These are phyloP conservation scores for Tubiluchus corallicola DNA, from an alignment of 2,888 invertebrate species.

Conservation along the genomic window DNA sequence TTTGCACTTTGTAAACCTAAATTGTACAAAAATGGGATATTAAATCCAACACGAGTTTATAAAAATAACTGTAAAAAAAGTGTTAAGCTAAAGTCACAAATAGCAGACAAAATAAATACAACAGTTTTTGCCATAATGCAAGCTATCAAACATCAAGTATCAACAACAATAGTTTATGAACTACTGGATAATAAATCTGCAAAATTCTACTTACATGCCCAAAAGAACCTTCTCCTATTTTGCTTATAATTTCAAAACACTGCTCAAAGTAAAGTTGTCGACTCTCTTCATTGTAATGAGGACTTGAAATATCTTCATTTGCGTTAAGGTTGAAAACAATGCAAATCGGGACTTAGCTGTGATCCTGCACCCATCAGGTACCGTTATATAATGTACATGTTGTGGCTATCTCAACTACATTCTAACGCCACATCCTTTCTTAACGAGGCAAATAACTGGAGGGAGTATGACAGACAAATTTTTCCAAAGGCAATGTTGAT, in stretches of 20 bases:
- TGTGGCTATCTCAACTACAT: too few species aligned
- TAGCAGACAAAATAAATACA: background rate
- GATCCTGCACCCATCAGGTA: too few species aligned
- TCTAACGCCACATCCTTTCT: too few species aligned
- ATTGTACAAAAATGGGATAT: constrained; percentile 9
- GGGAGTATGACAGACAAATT: too few species aligned
- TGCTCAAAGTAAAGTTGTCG: constrained; percentile 44
- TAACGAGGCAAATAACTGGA: too few species aligned
- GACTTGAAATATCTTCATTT: constrained; percentile 20
- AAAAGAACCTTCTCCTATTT: constrained; percentile 53
- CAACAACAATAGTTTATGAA: too few species aligned
- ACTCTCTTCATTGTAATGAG: constrained; percentile 25
- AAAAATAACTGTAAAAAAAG: too few species aligned
- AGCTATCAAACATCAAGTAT: too few species aligned
- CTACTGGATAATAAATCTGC: too few species aligned
- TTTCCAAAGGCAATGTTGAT: too few species aligned
- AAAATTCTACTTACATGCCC: constrained; percentile 36
- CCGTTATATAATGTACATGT: too few species aligned
- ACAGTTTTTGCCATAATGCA: background rate
- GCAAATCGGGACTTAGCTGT: constrained; percentile 5
- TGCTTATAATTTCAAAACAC: constrained; percentile 40
- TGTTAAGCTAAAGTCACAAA: constrained; percentile 2
- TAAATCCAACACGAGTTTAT: too few species aligned
- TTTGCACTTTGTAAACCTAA: constrained; percentile 43
- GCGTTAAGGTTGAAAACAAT: background rate